Percentiles rank a stretch among this genome's conserved stretches.
Evolutionary conservation across 53 echinoderm and acorn worm species (phyloP).

Genomic region (Stichopus horrens): DNA sequence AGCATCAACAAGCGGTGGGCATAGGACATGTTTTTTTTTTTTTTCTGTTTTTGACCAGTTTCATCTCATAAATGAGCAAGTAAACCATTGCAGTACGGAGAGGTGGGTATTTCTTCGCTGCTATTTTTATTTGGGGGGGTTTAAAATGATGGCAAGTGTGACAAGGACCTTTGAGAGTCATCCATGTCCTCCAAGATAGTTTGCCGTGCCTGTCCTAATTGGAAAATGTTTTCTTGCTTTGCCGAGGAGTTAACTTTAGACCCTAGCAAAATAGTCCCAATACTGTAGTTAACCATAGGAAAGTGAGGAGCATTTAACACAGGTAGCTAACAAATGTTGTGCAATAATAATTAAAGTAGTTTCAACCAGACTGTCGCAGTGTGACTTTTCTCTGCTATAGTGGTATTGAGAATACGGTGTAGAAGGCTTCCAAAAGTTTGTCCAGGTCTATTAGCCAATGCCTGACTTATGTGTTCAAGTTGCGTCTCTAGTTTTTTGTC

Average conservation of each 20-base stretch:
- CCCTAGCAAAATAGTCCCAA: slow-evolving; percentile 11
- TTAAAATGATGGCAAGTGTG: too few species aligned
- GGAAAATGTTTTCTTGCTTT: background rate
- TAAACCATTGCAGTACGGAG: background rate
- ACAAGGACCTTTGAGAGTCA: background rate
- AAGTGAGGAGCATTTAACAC: background rate
- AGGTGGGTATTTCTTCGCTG: background rate
- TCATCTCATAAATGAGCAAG: background rate
- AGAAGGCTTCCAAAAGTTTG: background rate
- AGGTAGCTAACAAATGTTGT: slow-evolving; percentile 2
- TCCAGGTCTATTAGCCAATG: background rate
- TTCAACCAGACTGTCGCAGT: background rate
- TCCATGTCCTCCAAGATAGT: background rate
- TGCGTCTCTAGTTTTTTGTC: background rate
- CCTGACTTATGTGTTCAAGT: background rate
- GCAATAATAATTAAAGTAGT: background rate
- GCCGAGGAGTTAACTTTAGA: background rate
- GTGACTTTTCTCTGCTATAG: background rate
- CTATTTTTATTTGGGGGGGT: too few species aligned
- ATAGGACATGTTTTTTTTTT: background rate
- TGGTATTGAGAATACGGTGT: background rate
- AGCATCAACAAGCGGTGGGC: too few species aligned
- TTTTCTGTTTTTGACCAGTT: background rate
- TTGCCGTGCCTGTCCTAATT: background rate
- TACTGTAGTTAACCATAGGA: background rate